phyloP scores from a whole-genome alignment of 2,888 invertebrate genomes.

The Macrophya annulata region DNA sequence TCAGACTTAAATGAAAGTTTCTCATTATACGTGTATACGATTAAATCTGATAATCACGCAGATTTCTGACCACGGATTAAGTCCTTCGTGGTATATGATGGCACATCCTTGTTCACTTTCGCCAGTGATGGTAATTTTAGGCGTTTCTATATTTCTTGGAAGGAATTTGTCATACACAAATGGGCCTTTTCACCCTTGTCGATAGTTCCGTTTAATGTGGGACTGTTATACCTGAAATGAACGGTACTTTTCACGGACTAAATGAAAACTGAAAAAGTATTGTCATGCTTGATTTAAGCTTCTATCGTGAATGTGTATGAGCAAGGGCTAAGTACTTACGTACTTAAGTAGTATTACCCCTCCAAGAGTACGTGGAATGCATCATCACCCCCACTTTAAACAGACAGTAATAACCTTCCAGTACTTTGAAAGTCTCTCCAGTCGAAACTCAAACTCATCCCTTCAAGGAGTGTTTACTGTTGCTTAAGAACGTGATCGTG shows the following conservation, averaged over 20 bases:
- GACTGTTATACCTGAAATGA: background rate
- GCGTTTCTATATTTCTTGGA: background rate
- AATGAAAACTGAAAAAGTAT: background rate
- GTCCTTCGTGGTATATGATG: background rate
- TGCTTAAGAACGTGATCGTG: background rate
- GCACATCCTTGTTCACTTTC: background rate
- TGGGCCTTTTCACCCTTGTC: background rate
- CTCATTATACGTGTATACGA: background rate
- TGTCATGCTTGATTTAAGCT: background rate
- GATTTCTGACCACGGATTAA: background rate
- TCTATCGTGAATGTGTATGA: background rate
- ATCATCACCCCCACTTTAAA: constrained; percentile 1
- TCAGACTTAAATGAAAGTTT: background rate
- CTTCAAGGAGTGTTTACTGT: background rate
- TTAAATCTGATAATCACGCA: background rate
- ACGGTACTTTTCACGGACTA: background rate
- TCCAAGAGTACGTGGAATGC: background rate
- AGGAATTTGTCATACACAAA: background rate
- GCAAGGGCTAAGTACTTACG: background rate
- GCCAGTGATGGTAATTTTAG: background rate
- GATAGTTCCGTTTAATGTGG: background rate
- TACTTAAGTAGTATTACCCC: background rate
- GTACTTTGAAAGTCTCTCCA: background rate
- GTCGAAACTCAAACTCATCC: constrained; percentile 9
- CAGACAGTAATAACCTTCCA: background rate